Conservation (phyloP, 2,113 vertebrate genomes). For the Australoheros scitulus region DNA sequence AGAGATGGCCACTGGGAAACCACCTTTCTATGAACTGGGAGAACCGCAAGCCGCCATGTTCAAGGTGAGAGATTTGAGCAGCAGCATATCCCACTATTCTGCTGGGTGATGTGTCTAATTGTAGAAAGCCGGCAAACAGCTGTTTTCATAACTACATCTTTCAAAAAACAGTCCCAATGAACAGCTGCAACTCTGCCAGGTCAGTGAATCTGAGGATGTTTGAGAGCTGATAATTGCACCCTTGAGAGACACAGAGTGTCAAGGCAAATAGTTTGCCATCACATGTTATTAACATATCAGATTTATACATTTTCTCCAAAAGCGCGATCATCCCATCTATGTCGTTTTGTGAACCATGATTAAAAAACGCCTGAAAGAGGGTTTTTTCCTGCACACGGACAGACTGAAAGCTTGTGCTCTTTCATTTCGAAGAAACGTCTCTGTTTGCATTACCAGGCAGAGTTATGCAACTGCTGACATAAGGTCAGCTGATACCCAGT, state of each 20-base stretch:
- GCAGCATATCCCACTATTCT: not conserved
- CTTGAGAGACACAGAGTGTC: not conserved
- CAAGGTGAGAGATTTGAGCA: conserved; percentile 84
- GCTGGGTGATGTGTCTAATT: not conserved
- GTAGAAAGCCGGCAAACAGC: not conserved
- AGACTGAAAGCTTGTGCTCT: not conserved
- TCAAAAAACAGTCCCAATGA: not conserved
- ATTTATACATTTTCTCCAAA: not conserved
- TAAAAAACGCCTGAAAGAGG: not conserved
- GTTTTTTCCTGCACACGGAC: not conserved
- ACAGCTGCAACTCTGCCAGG: conserved; percentile 16
- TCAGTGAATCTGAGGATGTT: conserved; percentile 3
- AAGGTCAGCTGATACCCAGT: not conserved
- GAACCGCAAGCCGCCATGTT: conserved; percentile 99
- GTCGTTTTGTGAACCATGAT: not conserved
- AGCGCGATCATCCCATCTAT: not conserved
- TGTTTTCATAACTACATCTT: not conserved
- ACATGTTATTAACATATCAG: not conserved
- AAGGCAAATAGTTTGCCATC: not conserved
- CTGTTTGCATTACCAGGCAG: not conserved
- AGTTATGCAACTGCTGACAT: not conserved
- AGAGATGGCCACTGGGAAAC: conserved; percentile 98
- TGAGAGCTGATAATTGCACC: not conserved
- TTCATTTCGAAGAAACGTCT: not conserved
- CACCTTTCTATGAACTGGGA: conserved; percentile 96